A percentile compares a stretch with the other conserved stretches of the same genome.
Conservation (phyloP, 2,113 vertebrate genomes). For the Tonatia bakeri region DNA sequence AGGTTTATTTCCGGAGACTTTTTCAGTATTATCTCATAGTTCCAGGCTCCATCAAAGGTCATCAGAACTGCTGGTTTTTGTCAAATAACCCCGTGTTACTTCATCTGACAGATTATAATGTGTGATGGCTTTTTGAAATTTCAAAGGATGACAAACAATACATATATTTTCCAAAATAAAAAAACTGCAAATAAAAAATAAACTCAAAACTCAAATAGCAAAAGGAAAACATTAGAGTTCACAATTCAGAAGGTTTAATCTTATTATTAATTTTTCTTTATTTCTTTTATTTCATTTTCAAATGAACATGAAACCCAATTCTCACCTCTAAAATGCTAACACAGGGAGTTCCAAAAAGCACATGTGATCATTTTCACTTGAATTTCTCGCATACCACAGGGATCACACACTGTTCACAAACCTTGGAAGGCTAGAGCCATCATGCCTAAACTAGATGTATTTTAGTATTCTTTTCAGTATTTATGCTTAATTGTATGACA, state of each 20-base stretch:
- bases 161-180: constrained; percentile 62
- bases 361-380: background rate
- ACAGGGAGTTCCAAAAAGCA: background rate
- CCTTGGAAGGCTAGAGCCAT: background rate
- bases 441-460: background rate
- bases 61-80: constrained; percentile 66
- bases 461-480: background rate
- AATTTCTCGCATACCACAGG: background rate
- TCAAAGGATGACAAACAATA: constrained; percentile 63
- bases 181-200: constrained; percentile 51
- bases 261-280: background rate
- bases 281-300: constrained; percentile 39
- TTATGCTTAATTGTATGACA: background rate
- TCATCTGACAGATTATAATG: constrained; percentile 70
- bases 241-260: background rate
- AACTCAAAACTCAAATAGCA: constrained; percentile 22
- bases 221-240: background rate
- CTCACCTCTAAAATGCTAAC: background rate
- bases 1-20: constrained; percentile 66
- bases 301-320: background rate
- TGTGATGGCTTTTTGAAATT: constrained; percentile 66
- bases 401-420: background rate
- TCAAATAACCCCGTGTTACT: constrained; percentile 62
- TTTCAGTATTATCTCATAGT: constrained; percentile 69
- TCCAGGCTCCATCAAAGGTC: constrained; percentile 78